These are phyloP conservation scores for Pteromalus puparum DNA, from an alignment of 1,140 invertebrate species.

Conservation along the genomic window DNA sequence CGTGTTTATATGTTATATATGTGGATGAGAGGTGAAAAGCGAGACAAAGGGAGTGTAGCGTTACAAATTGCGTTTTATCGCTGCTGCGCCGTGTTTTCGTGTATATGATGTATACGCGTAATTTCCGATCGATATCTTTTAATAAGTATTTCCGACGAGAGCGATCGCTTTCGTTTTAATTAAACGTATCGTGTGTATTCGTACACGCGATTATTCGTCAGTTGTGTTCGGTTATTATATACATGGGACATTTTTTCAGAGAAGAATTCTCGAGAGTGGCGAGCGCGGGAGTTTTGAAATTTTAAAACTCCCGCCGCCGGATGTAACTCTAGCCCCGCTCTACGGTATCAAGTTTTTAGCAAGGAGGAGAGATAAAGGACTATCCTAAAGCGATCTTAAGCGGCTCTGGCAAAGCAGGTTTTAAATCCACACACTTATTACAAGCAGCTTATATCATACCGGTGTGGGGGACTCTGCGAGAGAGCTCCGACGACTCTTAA, in stretches of 20 bases:
- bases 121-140: conserved; percentile 4
- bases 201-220: no score
- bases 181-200: neutral
- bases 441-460: conserved; percentile 24
- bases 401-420: conserved; percentile 29
- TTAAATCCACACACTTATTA: conserved; percentile 37
- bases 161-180: no score
- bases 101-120: neutral
- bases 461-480: no score
- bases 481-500: neutral
- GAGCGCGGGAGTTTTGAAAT: no score
- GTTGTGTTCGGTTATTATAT: no score
- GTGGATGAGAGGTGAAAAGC: neutral
- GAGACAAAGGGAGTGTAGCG: conserved; percentile 18
- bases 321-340: no score
- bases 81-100: neutral
- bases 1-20: conserved; percentile 1
- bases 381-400: conserved; percentile 1
- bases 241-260: no score
- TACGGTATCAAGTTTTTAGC: neutral
- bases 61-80: conserved; percentile 50
- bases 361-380: neutral
- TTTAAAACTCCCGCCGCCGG: no score
- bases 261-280: no score
- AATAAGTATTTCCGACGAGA: neutral